Conservation (phyloP, 2,113 vertebrate species). For the Eurystomus gularis region DNA sequence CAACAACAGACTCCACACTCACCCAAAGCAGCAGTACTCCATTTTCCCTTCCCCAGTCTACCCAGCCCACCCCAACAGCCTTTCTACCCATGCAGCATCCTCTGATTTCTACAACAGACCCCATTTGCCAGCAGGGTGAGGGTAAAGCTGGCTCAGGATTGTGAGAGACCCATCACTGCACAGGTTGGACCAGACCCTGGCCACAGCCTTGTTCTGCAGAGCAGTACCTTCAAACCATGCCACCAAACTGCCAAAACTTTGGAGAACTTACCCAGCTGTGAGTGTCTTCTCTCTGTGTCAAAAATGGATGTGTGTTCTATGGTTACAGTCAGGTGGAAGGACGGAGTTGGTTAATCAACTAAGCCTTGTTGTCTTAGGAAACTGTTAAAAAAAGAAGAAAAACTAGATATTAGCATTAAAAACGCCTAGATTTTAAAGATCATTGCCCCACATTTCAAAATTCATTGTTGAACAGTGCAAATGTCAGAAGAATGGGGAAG, state of each 20-base stretch:
- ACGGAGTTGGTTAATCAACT: background rate
- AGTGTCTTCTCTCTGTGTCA: background rate
- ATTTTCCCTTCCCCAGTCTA: background rate
- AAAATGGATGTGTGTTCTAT: background rate
- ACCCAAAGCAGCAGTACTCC: fast-evolving
- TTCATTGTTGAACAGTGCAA: background rate
- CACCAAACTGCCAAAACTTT: background rate
- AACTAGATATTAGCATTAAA: background rate
- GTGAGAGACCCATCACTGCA: fast-evolving
- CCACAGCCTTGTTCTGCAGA: background rate
- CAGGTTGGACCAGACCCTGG: fast-evolving
- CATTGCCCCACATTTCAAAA: background rate
- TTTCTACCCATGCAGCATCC: background rate
- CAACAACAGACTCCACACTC: background rate
- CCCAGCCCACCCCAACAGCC: fast-evolving
- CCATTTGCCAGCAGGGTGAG: fast-evolving
- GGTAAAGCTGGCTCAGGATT: background rate
- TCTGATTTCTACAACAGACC: background rate
- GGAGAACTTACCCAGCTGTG: background rate
- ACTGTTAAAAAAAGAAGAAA: background rate
- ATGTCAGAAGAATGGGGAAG: background rate
- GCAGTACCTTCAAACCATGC: too few species aligned
- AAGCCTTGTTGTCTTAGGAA: background rate
- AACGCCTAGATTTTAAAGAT: background rate
- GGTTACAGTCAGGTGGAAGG: background rate